Percentiles rank a stretch among this genome's conserved stretches.
Conservation (phyloP, 2,797 vertebrate species). For the Ptychadena robeensis region DNA sequence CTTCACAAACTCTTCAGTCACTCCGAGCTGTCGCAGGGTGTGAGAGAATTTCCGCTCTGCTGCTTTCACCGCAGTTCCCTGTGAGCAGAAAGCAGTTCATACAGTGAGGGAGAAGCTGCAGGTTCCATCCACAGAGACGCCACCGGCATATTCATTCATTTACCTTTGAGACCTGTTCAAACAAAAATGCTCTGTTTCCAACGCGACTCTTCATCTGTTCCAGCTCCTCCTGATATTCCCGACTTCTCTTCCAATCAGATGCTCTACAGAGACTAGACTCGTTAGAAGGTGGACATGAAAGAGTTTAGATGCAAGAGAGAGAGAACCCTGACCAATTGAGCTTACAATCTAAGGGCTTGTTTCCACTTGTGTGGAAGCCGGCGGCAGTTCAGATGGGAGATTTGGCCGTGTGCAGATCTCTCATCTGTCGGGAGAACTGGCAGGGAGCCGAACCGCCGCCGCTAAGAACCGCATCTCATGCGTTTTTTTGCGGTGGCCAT, state of each 20-base stretch:
- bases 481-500: no score
- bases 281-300: background rate
- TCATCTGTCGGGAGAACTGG: no score
- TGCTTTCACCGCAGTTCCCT: constrained; percentile 81
- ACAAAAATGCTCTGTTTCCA: constrained; percentile 86
- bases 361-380: no score
- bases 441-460: no score
- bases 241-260: constrained; percentile 83
- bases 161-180: constrained; percentile 92
- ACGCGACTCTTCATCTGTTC: constrained; percentile 88
- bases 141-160: constrained; percentile 1
- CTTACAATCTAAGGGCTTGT: no score
- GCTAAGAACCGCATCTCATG: no score
- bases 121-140: background rate
- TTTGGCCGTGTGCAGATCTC: no score
- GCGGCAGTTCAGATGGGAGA: no score
- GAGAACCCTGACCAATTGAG: no score
- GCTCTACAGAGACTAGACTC: constrained; percentile 73
- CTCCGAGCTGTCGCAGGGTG: constrained; percentile 80
- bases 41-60: constrained; percentile 82
- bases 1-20: constrained; percentile 86
- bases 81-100: constrained; percentile 19
- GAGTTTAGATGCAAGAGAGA: no score
- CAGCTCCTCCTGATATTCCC: constrained; percentile 87
- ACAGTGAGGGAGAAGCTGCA: background rate